Conservation (phyloP, 2,888 invertebrate genomes). For the Creontiades dilutus region DNA sequence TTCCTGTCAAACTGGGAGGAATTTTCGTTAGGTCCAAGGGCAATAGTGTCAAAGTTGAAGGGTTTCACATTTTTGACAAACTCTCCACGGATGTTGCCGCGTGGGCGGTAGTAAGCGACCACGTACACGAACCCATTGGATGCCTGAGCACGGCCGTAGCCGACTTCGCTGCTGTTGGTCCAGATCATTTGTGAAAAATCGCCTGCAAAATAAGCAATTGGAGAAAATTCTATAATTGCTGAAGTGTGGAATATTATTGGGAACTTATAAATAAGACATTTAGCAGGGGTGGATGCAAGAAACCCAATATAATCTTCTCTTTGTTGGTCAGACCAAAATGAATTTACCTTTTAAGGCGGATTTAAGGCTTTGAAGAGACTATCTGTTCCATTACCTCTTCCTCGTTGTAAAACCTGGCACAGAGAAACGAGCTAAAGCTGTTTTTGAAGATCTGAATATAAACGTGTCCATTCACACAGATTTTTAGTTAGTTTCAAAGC, state of each 20-base stretch:
- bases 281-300: too few relatives aligned
- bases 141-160: conserved; percentile 35
- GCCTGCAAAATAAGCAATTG: background rate
- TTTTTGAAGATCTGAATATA: too few relatives aligned
- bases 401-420: too few relatives aligned
- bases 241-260: background rate
- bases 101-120: conserved; percentile 45
- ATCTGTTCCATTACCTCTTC: too few relatives aligned
- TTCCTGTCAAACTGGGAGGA: background rate
- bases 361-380: too few relatives aligned
- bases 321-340: too few relatives aligned
- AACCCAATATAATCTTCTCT: too few relatives aligned
- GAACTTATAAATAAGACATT: too few relatives aligned
- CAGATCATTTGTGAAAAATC: conserved; percentile 55
- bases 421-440: too few relatives aligned
- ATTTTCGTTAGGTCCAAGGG: background rate
- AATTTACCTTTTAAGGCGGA: too few relatives aligned
- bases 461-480: too few relatives aligned
- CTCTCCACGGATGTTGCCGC: conserved; percentile 17
- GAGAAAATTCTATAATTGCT: background rate
- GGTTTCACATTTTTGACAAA: conserved; percentile 50
- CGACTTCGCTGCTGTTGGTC: background rate
- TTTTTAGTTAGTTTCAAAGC: too few relatives aligned
- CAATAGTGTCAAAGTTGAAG: background rate
- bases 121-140: conserved; percentile 36